Percentiles rank a stretch among this genome's conserved stretches.
phyloP scores from a whole-genome alignment of 2,888 invertebrate species.

The Philereme vetulata region DNA sequence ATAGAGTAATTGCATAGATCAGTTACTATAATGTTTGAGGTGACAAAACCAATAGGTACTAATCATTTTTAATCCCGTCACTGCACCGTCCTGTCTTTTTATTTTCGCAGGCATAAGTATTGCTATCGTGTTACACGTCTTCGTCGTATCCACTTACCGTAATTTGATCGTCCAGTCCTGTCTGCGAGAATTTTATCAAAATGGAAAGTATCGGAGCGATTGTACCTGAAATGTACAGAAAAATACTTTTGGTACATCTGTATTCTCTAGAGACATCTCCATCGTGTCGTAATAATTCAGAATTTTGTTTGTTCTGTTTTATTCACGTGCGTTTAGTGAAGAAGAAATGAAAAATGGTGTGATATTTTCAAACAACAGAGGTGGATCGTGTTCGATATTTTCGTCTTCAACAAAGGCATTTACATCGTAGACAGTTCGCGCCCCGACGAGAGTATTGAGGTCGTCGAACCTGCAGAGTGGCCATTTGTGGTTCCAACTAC shows the following conservation, averaged over 20 bases:
- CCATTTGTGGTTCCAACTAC: conserved; percentile 28
- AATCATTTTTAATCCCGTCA: neutral
- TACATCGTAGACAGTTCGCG: conserved; percentile 30
- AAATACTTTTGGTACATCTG: neutral
- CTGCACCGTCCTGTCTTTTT: neutral
- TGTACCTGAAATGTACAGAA: conserved; percentile 2
- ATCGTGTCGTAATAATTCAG: neutral
- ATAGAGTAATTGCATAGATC: too few species aligned
- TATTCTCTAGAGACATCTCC: neutral
- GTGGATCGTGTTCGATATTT: conserved; percentile 30
- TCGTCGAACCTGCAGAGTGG: conserved; percentile 31
- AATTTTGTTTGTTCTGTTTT: neutral
- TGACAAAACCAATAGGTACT: neutral
- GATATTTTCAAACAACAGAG: conserved; percentile 21
- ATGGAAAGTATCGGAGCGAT: conserved; percentile 2
- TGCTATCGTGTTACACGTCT: conserved; percentile 21
- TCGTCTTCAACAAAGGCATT: conserved; percentile 31
- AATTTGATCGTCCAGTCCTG: conserved; percentile 18
- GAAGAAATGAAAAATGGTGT: conserved; percentile 27
- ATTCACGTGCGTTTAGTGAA: conserved; percentile 1
- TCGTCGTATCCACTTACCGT: conserved; percentile 18
- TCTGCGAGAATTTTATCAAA: conserved; percentile 12
- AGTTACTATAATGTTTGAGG: conserved; percentile 1
- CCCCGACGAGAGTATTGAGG: conserved; percentile 26
- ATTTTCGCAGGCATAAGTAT: conserved; percentile 7